Base-by-base conservation (phyloP, 2,113 vertebrate species). In the Lampris incognitus region DNA sequence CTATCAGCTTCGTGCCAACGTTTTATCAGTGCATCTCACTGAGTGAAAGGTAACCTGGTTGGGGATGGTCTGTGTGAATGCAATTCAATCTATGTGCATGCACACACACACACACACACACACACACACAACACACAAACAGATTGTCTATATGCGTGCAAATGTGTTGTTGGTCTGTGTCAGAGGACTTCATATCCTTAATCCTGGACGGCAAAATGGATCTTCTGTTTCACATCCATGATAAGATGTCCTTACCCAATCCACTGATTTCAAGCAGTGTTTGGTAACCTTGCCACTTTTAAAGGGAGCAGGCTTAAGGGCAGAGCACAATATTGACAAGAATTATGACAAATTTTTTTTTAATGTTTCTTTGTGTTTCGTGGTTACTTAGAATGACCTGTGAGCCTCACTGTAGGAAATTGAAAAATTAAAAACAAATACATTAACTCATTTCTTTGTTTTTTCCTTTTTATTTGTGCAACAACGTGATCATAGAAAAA, bases 131-230 rank as follows among this genome's bases (percentile, higher is more conserved):
- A 24, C 24, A 24, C 24, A 0, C 24, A 24, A 24, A 24, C 24
- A 24, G 24, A 24, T 24, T 69, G 51, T 65, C 49, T 67, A 41
- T 61, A 63, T 68, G 50, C 37, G 50, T 67, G 51, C 51, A 42
- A 57, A 50, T 39, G 56, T 39, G 44, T 9, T 24, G 11, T 42
- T 40, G 24, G 46, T 59, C 41, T 68, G 13, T 78, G 50, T 44
- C 24, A 42, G 71, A 58, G 6, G 51, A 74, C 67, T 41, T 81
- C 41, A 69, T 56, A 73, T 70, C 51, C 69, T 66, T 74, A 69
- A 89, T 83, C 69, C 13, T 4, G 59, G 67, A 72, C 59, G 41
- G 54, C 36, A 24, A 72, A 73, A 83, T 60, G 39, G 71, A 69
- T 72, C 77, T 50, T 3, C 55, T 52, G 13, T 57, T 44, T 54